Evolutionary conservation across 2,888 invertebrate genomes (phyloP), one percentile per base, ranked within the genome.

Genomic region (Hemithea aestivaria): DNA sequence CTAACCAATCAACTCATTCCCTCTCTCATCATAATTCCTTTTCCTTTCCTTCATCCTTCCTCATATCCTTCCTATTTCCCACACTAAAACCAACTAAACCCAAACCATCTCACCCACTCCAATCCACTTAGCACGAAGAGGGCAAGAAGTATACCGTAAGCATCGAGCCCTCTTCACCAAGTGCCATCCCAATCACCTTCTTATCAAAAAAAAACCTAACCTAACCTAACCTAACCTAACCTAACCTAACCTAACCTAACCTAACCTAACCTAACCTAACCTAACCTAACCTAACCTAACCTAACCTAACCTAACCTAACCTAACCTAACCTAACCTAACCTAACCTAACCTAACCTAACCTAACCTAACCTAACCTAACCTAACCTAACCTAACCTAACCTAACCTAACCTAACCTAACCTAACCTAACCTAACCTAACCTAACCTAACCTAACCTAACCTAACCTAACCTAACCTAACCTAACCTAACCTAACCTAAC

Each of bases 401-500:
- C 42, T 43, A 43, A 42, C 35, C 46, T 41, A 41, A 42, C 44
- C 46, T 40, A 47, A 42, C 45, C 40, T 44, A 46, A 40, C 42
- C 45, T 45, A 46, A 44, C 48, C 45, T 44, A 38, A 51, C 41
- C 48, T 41, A 42, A 46, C 46, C 48, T 44, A 51, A 51, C 48
- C 51, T 44, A 48, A 45, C 45, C 45, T 43, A 48, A 48, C 42
- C 48, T 45, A 42, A 42, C 45, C 45, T 45, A 48, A 51, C 47
- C 51, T 48, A 51, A 51, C 51, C 52, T 52, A 49, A 49, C 52
- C 52, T 47, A 47, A 48, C 48, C 49, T 52, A 45, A 47, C 47
- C 47, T 47, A 52, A 49, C 52, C 49, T 52, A 48, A 48, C 51
- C 51, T 48, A 51, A 51, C 47, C 47, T 51, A 47, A 47, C 47